Evolutionary conservation across 2,888 invertebrate genomes (phyloP), one percentile per base, ranked within the genome.

Genomic region (Pyrocoelia pectoralis): DNA sequence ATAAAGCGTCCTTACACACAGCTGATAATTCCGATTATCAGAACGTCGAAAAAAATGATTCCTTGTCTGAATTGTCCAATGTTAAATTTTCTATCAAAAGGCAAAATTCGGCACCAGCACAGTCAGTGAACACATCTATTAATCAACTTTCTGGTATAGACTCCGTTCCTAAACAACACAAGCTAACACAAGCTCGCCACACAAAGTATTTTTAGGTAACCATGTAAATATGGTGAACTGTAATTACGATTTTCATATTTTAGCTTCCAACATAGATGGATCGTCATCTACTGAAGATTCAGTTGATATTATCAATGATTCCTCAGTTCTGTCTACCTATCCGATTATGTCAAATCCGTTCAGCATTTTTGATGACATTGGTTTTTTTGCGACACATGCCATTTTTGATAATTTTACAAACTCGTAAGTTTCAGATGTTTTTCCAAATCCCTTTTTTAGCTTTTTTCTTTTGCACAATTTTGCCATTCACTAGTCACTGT

Each of bases 351-450:
- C 52, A 28, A 29, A 9, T 10, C 24, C 33, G 15, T 29, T 52
- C 12, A 52, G 29, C 15, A 52, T 52, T 29, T 52, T 52, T n/a
- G 38, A 52, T n/a, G 38, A 52, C 52, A 50, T 50, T 12, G 33
- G 38, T 29, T 15, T 52, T 38, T 33, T 52, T 10, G 38, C 52
- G 2, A 33, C 52, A 14, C 28, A 12, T 17, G 52, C 52, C 3
- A 29, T 52, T 33, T 33, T 46, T 9, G 46, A 17, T 10, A 46
- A 46, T 10, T 46, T 46, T 18, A 5, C 46, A 4, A 46, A 46
- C 17, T 18, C 46, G 18, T 46, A 46, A 46, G 46, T 46, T 17
- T 46, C n/a, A n/a, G n/a, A 33, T 33, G n/a, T n/a, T n/a, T n/a
- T n/a, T 10, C 33, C n/a, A n/a, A 33, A n/a, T n/a, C 33, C n/a